Percentiles rank a stretch among this genome's conserved stretches.
These are phyloP conservation scores for Hippotragus niger DNA, from an alignment of 2,113 vertebrate species.

Conservation along the genomic window DNA sequence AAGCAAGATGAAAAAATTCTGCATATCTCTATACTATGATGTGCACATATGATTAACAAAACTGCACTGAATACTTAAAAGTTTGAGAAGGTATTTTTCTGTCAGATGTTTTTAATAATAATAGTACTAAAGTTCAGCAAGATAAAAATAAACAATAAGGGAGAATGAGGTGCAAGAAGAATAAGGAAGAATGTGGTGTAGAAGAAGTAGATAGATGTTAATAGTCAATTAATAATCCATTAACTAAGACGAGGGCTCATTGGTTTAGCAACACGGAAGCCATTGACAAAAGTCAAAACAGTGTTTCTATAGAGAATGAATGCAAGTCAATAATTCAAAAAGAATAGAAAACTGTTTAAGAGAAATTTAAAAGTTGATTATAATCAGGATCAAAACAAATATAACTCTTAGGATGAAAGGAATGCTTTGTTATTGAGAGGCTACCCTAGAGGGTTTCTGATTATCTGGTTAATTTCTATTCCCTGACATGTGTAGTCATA, in stretches of 20 bases:
- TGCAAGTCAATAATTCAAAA: neutral
- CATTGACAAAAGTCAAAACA: neutral
- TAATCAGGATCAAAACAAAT: neutral
- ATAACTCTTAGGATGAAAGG: neutral
- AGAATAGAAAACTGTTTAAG: neutral
- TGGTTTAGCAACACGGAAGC: neutral
- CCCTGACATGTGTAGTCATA: neutral
- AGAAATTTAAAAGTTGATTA: neutral
- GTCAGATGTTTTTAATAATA: neutral
- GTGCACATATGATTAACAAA: neutral
- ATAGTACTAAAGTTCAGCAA: neutral
- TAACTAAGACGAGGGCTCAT: neutral
- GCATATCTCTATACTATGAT: neutral
- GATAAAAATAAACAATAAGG: neutral
- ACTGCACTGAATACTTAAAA: neutral
- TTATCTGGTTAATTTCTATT: neutral
- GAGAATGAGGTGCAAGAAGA: neutral
- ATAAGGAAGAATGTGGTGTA: neutral
- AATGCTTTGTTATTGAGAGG: neutral
- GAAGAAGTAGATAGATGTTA: neutral
- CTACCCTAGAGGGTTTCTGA: fast-evolving
- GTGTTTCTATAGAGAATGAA: neutral
- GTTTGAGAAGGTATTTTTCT: neutral
- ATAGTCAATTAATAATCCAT: neutral
- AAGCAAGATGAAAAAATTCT: neutral